Conservation (phyloP, 2,888 invertebrate species). For the Cosmia pyralina region DNA sequence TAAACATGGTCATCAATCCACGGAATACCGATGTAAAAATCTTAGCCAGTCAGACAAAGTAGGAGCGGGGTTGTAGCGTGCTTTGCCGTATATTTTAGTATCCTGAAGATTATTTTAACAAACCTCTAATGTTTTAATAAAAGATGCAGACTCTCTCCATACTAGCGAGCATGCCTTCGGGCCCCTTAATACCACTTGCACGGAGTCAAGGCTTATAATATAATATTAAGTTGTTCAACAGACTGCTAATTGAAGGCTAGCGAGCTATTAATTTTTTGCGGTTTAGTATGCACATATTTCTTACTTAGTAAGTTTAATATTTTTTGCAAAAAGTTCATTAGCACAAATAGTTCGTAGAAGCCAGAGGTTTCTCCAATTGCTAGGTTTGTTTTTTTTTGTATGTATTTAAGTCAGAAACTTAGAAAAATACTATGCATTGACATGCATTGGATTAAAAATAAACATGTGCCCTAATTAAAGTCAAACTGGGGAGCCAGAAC, state of each 20-base stretch:
- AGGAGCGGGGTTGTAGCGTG: too few species aligned
- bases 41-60: too few species aligned
- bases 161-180: slow-evolving; percentile 42
- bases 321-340: slow-evolving; percentile 5
- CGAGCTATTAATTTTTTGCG: slow-evolving; percentile 34
- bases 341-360: neutral
- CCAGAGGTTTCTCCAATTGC: neutral
- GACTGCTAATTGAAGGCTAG: slow-evolving; percentile 55
- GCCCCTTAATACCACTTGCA: slow-evolving; percentile 36
- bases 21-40: too few species aligned
- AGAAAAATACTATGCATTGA: too few species aligned
- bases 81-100: too few species aligned
- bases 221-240: slow-evolving; percentile 56
- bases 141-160: slow-evolving; percentile 29
- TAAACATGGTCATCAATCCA: too few species aligned
- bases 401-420: too few species aligned
- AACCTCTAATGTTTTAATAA: neutral
- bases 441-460: too few species aligned
- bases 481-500: too few species aligned
- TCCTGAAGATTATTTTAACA: neutral
- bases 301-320: neutral
- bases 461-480: too few species aligned
- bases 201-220: slow-evolving; percentile 44
- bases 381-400: too few species aligned
- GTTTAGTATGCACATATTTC: slow-evolving; percentile 43